Evolutionary conservation across 2,113 vertebrate genomes (phyloP), one percentile per base, ranked within the genome.

Genomic region (Platycercus adscitus): DNA sequence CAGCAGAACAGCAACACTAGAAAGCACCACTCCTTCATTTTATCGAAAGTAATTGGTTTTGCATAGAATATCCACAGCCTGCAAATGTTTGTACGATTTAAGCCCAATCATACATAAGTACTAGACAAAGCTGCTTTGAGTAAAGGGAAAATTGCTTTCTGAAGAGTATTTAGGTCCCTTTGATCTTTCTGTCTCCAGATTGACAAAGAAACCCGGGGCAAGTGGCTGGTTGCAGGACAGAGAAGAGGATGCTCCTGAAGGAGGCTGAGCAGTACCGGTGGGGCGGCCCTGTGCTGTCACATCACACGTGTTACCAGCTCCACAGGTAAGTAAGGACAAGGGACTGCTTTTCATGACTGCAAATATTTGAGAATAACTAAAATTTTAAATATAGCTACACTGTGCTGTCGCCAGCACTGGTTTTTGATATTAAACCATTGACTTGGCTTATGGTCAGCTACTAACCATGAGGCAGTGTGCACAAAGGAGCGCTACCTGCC

Each of bases 71-170:
- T 35, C 33, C 93, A 89, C 37, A 66, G 61, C 33, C 47, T 88
- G 86, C 39, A 84, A 86, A 89, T 11, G 3, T 70, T 82, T 60
- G 43, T 52, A 52, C 56, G 35, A 46, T 81, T 92, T 60, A 43
- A 89, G 83, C 53, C 56, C 55, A 79, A 60, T 44, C 91, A 82
- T 20, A 82, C 46, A 8, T 25, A 77, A 81, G 65, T 60, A 63
- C 64, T 73, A 77, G 13, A 93, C 49, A 91, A 76, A 81, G 73
- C 55, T 93, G 33, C 68, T 96, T 85, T 82, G 87, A 95, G 78
- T 70, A 85, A 92, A 92, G 81, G 61, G 24, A 91, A 88, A 77
- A 82, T 47, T 71, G 35, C 69, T 80, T 93, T 93, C 81, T 91
- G 70, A 93, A 73, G 63, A 90, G 43, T 70, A 39, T 75, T 65